Base-by-base conservation (phyloP, 2,888 invertebrate genomes). In the Melinaea menophilus region DNA sequence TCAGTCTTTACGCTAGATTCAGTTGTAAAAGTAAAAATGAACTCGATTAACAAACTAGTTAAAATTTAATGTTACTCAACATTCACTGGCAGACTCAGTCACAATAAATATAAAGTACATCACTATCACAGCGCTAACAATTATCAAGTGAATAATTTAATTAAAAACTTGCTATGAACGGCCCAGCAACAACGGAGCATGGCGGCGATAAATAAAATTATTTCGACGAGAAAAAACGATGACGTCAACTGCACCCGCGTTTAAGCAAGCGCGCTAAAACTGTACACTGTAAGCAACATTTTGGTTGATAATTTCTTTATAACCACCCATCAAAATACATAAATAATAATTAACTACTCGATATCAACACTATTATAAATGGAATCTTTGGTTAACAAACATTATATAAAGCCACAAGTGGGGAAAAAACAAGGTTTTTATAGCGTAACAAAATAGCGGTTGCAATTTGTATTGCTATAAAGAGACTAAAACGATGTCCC, bases 171-270 rank as follows among this genome's bases (percentile, higher is more conserved):
- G 72, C 76, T 80, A 77, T 79, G 75, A 75, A 78, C 81, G 73
- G 74, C 72, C 71, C 70, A 72, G 73, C 77, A 75, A 78, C 79
- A 76, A 73, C 75, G 76, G 75, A 73, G 76, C 78, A 71, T 76
- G 76, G 77, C 77, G 75, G 76, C 85, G 72, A 84, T 87, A 87
- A 86, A 88, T 86, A 88, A 86, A 85, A 86, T 84, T 83, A 84
- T 81, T 83, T 77, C 70, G 76, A 71, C 71, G 73, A 73, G 66
- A 57, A 73, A 71, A 75, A 73, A 69, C 56, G 58, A 58, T 60
- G 55, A 64, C 66, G 68, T 55, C 56, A 33, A 56, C 22, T 62
- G 59, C 62, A 60, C 61, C 62, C 63, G 60, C 62, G 58, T 57
- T 59, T 62, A 62, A 57, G 47, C 48, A 22, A 61, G 35, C 59